Evolutionary conservation across 2,888 invertebrate genomes (phyloP).

Genomic region (Prosapia bicincta): DNA sequence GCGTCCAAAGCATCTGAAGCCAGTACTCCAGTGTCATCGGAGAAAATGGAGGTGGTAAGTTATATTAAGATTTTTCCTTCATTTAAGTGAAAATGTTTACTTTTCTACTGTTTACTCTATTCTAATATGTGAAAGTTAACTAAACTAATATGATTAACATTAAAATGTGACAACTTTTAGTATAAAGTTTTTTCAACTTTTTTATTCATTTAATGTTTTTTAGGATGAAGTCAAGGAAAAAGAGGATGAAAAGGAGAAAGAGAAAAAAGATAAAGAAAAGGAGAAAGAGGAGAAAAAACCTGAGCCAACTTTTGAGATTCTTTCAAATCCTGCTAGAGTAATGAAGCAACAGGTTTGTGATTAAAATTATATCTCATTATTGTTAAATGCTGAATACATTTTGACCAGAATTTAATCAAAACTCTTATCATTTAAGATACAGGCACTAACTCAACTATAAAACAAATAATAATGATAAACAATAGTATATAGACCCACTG

Average conservation of each 20-base stretch:
- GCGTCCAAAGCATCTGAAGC: conserved; percentile 56
- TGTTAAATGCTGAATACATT: no score
- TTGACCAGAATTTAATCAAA: no score
- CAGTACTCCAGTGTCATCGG: conserved; percentile 33
- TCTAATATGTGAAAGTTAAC: no score
- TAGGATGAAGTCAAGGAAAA: conserved; percentile 47
- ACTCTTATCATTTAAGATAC: no score
- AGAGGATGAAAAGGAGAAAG: conserved; percentile 46
- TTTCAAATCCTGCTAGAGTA: conserved; percentile 92
- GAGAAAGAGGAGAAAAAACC: conserved; percentile 73
- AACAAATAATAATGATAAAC: no score
- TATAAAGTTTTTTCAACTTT: not conserved
- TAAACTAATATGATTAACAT: no score
- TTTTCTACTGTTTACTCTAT: no score
- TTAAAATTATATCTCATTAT: no score
- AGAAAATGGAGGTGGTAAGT: conserved; percentile 82
- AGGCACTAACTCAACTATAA: no score
- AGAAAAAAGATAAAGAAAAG: conserved; percentile 49
- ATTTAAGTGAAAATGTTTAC: no score
- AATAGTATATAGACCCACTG: no score
- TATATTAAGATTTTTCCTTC: not conserved
- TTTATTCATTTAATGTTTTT: not conserved
- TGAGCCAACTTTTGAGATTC: conserved; percentile 86
- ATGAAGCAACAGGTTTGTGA: conserved; percentile 73
- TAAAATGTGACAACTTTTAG: no score